Evolutionary conservation across 2,888 invertebrate species (phyloP).

Genomic region (Nymphalis polychloros): DNA sequence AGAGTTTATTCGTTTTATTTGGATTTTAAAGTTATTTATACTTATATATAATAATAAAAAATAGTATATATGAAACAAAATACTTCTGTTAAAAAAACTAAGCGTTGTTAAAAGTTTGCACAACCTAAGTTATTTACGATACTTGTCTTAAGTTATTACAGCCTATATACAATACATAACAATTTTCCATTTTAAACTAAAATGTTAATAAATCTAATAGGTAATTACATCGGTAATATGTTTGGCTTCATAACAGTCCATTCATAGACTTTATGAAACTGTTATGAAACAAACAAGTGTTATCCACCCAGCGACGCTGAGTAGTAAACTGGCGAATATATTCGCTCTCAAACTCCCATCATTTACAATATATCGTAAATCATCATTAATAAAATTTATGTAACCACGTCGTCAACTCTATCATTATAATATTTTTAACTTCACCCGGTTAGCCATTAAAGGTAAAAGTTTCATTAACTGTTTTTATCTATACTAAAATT

Average conservation of each 20-base stretch:
- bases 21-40: too few relatives aligned
- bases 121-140: background rate
- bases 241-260: slow-evolving; percentile 29
- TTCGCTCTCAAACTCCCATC: background rate
- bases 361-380: background rate
- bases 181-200: background rate
- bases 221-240: slow-evolving; percentile 26
- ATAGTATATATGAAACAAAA: too few relatives aligned
- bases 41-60: too few relatives aligned
- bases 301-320: background rate
- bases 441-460: background rate
- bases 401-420: background rate
- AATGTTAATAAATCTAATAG: slow-evolving; percentile 24
- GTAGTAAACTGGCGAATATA: background rate
- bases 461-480: background rate
- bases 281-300: slow-evolving; percentile 15
- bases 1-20: too few relatives aligned
- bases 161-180: background rate
- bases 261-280: slow-evolving; percentile 28
- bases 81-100: too few relatives aligned
- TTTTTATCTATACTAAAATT: too few relatives aligned
- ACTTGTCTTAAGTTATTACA: background rate
- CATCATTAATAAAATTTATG: background rate
- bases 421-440: background rate
- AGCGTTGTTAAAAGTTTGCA: too few relatives aligned